Evolutionary conservation across 2,797 vertebrate genomes (phyloP), one percentile per base, ranked within the genome.

Genomic region (Cyclopterus lumpus): DNA sequence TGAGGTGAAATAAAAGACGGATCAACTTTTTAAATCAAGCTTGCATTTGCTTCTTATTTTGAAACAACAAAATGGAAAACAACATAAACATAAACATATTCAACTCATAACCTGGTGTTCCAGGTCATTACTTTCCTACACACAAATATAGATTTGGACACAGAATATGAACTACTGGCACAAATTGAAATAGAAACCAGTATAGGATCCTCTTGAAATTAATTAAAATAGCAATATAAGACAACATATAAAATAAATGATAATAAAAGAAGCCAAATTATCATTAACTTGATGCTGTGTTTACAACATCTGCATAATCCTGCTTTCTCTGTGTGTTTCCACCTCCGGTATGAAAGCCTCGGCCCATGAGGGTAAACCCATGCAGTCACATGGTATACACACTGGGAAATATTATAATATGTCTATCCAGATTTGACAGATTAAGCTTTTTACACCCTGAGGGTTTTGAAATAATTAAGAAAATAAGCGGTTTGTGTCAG

Each of bases 261-360:
- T 6, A 1, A 32, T 66, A 4, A 34, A 54, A 59, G 18, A 54
- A 11, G 6, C 3, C 0, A 32, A 54, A 61, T 34, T 6, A 61
- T 57, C 4, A 12, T 11, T 3, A 62, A 34, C 4, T 63, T 59
- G 12, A 55, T 18, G 3, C 8, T 62, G 76, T 61, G 55, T 20
- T 54, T 30, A 28, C 62, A 67, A 74, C 74, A 70, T 71, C 70
- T 59, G 61, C 44, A 77, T 86, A 91, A 91, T 91, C 86, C 46
- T 80, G 71, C 5, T 68, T 75, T 80, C 53, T 24, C 42, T 76
- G 22, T 12, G 71, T 75, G 46, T 71, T 88, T 67, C 85, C 53
- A 54, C 61, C 49, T 64, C 32, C 57, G 58, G 46, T 57, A 57
- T 61, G 18, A 61, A 67, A 80, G 53, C 74, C 44, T 49, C 12